Evolutionary conservation across 2,888 invertebrate genomes (phyloP).

Genomic region (Sicus ferrugineus): DNA sequence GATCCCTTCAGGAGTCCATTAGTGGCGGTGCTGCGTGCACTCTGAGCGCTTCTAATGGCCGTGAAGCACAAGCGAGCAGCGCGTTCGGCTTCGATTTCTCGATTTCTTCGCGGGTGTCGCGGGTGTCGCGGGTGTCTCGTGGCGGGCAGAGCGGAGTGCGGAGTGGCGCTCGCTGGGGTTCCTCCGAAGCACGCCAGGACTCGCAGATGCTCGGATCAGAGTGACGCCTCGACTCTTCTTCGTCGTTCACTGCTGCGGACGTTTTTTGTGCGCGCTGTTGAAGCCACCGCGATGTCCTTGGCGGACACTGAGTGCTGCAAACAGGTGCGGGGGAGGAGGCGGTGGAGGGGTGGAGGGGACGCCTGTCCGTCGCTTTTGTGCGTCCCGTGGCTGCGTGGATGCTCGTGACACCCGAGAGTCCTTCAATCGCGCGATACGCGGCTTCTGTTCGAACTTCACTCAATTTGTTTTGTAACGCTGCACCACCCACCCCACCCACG

Average conservation of each 20-base stretch:
- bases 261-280: too few species aligned
- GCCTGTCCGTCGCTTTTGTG: slow-evolving; percentile 15
- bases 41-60: neutral
- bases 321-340: neutral
- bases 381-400: slow-evolving; percentile 12
- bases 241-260: too few species aligned
- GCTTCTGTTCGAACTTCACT: neutral
- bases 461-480: slow-evolving; percentile 26
- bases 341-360: too few species aligned
- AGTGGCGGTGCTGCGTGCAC: slow-evolving; percentile 20
- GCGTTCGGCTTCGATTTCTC: slow-evolving; percentile 12
- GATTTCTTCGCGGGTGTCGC: slow-evolving; percentile 8
- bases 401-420: slow-evolving; percentile 3
- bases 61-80: neutral
- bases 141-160: too few species aligned
- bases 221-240: too few species aligned
- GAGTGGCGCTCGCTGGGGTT: too few species aligned
- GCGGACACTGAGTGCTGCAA: too few species aligned
- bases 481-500: too few species aligned
- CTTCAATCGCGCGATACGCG: neutral
- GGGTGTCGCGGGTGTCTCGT: neutral
- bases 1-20: slow-evolving; percentile 57
- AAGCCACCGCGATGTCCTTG: too few species aligned
- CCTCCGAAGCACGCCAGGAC: too few species aligned
- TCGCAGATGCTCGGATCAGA: too few species aligned